These are phyloP conservation scores for Mormyrus proboscirostris DNA, from an alignment of 2,797 vertebrate species.

Conservation along the genomic window DNA sequence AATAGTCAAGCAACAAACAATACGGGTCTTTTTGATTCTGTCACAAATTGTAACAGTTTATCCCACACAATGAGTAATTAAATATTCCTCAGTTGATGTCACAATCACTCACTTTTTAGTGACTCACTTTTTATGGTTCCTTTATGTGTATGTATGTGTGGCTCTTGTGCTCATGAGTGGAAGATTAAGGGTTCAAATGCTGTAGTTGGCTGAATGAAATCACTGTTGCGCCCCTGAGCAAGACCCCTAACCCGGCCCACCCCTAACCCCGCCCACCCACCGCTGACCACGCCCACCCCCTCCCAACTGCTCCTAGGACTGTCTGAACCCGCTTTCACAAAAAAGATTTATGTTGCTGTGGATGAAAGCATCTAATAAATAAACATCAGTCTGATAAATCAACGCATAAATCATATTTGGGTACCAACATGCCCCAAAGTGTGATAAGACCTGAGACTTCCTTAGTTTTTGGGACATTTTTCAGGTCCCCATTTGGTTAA, in stretches of 20 bases:
- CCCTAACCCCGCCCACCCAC: too few species aligned
- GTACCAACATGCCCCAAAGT: background rate
- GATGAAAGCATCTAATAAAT: background rate
- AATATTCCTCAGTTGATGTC: background rate
- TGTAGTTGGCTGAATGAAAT: background rate
- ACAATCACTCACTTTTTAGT: background rate
- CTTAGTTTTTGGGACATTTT: background rate
- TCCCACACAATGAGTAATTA: background rate
- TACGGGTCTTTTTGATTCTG: background rate
- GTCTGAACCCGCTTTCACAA: background rate
- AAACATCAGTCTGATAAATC: background rate
- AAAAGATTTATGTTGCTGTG: background rate
- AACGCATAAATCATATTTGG: background rate
- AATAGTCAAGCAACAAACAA: background rate
- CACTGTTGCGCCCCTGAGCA: background rate
- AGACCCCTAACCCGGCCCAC: background rate
- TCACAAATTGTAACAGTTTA: background rate
- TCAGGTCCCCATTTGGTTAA: background rate
- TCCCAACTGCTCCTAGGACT: background rate
- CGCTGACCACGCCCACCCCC: too few species aligned
- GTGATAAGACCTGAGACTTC: background rate
- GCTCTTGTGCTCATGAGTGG: background rate
- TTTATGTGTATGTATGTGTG: background rate
- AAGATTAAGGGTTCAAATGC: background rate
- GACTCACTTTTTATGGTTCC: background rate